Evolutionary conservation across 1,140 invertebrate species (phyloP).

Genomic region (Stegodyphus mimosarum): DNA sequence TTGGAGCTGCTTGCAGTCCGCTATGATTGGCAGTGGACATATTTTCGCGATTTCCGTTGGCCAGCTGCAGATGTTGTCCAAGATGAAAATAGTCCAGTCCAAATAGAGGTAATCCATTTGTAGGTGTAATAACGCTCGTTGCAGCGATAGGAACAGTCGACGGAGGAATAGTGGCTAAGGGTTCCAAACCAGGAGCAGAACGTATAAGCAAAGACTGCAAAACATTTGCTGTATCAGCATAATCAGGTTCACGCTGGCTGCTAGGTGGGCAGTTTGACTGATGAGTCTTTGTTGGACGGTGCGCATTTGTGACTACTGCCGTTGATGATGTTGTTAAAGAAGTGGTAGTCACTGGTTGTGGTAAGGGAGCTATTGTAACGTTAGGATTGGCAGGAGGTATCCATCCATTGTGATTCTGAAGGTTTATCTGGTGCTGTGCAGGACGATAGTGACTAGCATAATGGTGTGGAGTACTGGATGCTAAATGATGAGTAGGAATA

Average conservation of each 20-base stretch:
- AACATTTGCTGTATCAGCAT: constrained; percentile 38
- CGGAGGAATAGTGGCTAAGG: constrained; percentile 7
- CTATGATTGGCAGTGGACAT: neutral
- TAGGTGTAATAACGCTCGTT: constrained; percentile 29
- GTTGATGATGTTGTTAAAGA: constrained; percentile 4
- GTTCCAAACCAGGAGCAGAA: constrained; percentile 6
- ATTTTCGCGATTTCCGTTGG: neutral
- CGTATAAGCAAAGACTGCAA: constrained; percentile 43
- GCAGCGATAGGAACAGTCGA: neutral
- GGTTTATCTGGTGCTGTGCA: constrained; percentile 38
- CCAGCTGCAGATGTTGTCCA: constrained; percentile 17
- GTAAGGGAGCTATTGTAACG: constrained; percentile 46
- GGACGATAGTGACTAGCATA: constrained; percentile 56
- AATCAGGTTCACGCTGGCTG: constrained; percentile 25
- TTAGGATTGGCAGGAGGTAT: constrained; percentile 54
- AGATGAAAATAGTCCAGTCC: constrained; percentile 36
- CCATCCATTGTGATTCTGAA: constrained; percentile 46
- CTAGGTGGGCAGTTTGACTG: neutral
- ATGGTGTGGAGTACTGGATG: constrained; percentile 1
- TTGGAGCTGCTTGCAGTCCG: neutral
- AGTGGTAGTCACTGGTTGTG: constrained; percentile 1
- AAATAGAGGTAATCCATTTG: constrained; percentile 19
- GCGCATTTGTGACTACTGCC: neutral
- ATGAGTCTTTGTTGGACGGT: neutral
- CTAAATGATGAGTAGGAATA: constrained; percentile 9